phyloP scores from a whole-genome alignment of 2,797 vertebrate genomes.

The Morelia viridis region DNA sequence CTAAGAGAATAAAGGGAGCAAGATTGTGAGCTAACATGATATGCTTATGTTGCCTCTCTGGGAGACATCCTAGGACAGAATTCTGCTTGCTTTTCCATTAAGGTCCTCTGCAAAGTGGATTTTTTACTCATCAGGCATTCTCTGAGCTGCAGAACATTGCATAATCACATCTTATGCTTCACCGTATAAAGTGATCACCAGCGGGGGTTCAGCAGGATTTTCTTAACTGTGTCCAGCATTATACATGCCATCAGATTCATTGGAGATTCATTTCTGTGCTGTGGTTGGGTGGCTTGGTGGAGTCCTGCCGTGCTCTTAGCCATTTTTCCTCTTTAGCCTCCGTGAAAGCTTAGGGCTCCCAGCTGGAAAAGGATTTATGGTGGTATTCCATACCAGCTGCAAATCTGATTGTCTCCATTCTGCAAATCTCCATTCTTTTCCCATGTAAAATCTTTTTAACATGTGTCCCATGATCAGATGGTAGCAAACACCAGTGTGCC shows the following conservation, averaged over 20 bases:
- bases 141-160: conserved; percentile 22
- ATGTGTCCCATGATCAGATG: background rate
- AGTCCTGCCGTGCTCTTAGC: conserved; percentile 17
- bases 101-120: conserved; percentile 18
- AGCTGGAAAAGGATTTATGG: conserved; percentile 14
- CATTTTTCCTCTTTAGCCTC: background rate
- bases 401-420: background rate
- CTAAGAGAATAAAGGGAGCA: background rate
- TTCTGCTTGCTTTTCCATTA: conserved; percentile 22
- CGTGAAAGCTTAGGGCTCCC: background rate
- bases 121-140: conserved; percentile 27
- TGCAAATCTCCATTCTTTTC: background rate
- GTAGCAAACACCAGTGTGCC: background rate
- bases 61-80: background rate
- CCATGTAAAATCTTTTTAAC: background rate
- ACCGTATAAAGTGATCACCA: conserved; percentile 28
- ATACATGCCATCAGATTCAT: conserved; percentile 26
- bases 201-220: conserved; percentile 33
- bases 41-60: background rate
- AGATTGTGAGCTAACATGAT: background rate
- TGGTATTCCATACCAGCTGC: background rate
- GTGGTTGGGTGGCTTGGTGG: conserved; percentile 17
- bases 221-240: conserved; percentile 11
- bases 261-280: conserved; percentile 27
- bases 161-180: conserved; percentile 29